Evolutionary conservation across 2,113 vertebrate genomes (phyloP), one percentile per base, ranked within the genome.

Genomic region (Litocranius walleri): DNA sequence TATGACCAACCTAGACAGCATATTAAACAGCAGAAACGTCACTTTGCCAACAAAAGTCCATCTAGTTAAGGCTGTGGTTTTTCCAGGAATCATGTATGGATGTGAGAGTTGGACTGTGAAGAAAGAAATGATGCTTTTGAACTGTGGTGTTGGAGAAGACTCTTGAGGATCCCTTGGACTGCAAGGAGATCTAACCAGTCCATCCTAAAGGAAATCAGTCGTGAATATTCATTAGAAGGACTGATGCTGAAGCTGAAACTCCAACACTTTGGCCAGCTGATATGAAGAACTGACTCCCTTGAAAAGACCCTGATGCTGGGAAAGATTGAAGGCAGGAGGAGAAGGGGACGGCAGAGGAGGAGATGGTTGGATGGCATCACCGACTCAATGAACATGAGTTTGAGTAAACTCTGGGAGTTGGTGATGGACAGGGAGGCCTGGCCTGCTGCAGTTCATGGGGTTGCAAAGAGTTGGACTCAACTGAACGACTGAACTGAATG

Each of bases 381-480:
- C 2, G 0, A 67, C 17, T 36, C 17, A 36, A 3, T 67, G 33
- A 33, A 36, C 2, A 21, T 36, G 64, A 36, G 8, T 36, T 67
- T 67, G 64, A 21, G 17, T n/a, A 11, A 21, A 19, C 64, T 71
- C 17, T 0, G 0, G n/a, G 4, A 10, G 4, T 71, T 36, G 33
- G n/a, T 71, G 64, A 36, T 71, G 4, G 64, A 71, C 17, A 71
- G 17, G n/a, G 64, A 71, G 10, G 9, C 64, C 17, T 36, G n/a
- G 17, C n/a, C 0, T 36, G 64, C 64, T 36, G 17, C 17, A 21
- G n/a, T 71, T 19, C n/a, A 36, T 36, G 64, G 64, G n/a, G n/a
- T 36, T 71, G 17, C 17, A 71, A 36, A 71, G 64, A 36, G 64
- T 11, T 36, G 33, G 17, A 71, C 64, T 5, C 19, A 6, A 11